Base-by-base conservation (phyloP, 2,888 invertebrate genomes). In the Matsumyia berberina region DNA sequence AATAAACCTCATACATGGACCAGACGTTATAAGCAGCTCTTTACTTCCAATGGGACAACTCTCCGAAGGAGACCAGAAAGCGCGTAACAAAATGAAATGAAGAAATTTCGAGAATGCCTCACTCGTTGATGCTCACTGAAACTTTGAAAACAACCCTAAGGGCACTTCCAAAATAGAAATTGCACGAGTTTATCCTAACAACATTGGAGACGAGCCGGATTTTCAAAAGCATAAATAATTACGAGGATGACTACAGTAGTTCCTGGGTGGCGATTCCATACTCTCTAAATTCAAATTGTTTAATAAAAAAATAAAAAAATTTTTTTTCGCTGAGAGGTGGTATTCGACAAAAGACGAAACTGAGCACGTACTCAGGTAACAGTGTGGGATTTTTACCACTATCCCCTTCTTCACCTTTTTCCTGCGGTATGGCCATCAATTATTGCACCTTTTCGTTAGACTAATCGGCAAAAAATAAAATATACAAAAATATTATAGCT, bases 221-320 rank as follows among this genome's bases (percentile, higher is more conserved):
- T 39, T 39, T 39, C n/a, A 33, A 39, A 39, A 39, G 12, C n/a
- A 39, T 12, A 1, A 39, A 39, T n/a, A 39, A n/a, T 39, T 39
- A 39, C 39, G 39, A 9, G 12, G 9, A 39, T 39, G 39, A 39
- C 6, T 5, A 2, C 12, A 39, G 12, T 39, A 33, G 33, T 39
- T 39, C 5, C 2, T 5, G 39, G 4, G 12, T 9, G 7, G 39
- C 5, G 12, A 4, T 12, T n/a, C n/a, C n/a, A n/a, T 4, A 4
- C 39, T 33, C 33, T 33, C 5, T 33, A 39, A 17, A 44, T 44
- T 17, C 6, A 17, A 44, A 19, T 44, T 44, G 44, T 17, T 44
- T 17, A 44, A 44, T 44, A 17, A 44, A 44, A 44, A 44, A 44
- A 44, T 44, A 17, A n/a, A n/a, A n/a, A n/a, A n/a, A n/a, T n/a